Percentiles rank a stretch among this genome's conserved stretches.
These are phyloP conservation scores for Atherinosoma microstoma DNA, from an alignment of 2,797 vertebrate species.

Conservation along the genomic window DNA sequence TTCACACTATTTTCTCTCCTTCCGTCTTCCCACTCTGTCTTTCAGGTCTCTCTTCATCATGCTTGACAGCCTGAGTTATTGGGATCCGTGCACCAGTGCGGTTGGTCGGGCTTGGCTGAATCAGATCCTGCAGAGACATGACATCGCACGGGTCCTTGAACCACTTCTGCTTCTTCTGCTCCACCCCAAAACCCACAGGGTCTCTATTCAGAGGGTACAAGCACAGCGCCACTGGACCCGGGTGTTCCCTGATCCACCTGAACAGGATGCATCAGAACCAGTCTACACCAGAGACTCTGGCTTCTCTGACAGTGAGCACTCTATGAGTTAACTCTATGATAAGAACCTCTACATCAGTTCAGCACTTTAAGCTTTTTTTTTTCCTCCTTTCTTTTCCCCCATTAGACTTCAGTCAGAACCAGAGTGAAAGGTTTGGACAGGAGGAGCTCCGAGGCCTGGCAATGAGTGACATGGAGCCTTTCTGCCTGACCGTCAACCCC, in stretches of 20 bases:
- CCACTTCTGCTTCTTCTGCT: constrained; percentile 94
- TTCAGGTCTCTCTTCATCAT: constrained; percentile 97
- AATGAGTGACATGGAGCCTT: constrained; percentile 95
- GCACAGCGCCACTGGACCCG: constrained; percentile 92
- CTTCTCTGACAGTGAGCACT: constrained; percentile 86
- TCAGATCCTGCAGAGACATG: constrained; percentile 97
- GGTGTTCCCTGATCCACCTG: constrained; percentile 79
- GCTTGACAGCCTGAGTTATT: constrained; percentile 95
- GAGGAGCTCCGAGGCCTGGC: constrained; percentile 81
- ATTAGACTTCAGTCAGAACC: constrained; percentile 82
- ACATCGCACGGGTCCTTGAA: constrained; percentile 97
- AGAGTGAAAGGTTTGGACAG: constrained; percentile 79
- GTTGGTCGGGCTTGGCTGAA: constrained; percentile 97
- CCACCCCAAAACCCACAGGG: constrained; percentile 97
- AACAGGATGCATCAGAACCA: constrained; percentile 75
- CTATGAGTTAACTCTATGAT: background rate
- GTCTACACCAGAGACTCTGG: constrained; percentile 85
- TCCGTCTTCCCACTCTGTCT: background rate
- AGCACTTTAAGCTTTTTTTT: background rate
- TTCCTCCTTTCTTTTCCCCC: constrained; percentile 19
- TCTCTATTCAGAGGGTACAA: constrained; percentile 97
- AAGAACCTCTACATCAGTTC: background rate
- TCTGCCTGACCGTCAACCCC: constrained; percentile 97
- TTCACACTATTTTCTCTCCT: background rate
- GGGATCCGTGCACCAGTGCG: constrained; percentile 93